Conservation (phyloP, 2,797 vertebrate species). For the Sebastes miniatus region DNA sequence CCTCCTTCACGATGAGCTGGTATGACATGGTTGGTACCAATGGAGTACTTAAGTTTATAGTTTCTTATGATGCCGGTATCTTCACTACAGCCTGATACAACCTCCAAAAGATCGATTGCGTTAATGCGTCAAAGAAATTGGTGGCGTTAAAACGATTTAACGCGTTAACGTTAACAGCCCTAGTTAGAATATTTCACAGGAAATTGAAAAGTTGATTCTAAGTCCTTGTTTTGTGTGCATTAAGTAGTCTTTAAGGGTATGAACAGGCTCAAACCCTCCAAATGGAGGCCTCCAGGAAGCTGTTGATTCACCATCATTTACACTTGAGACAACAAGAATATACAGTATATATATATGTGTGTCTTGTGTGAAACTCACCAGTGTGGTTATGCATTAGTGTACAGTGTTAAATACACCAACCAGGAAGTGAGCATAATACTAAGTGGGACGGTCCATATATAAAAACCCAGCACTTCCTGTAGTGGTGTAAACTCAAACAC, state of each 20-base stretch:
- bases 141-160: no score
- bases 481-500: conserved; percentile 24
- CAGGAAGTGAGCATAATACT: conserved; percentile 46
- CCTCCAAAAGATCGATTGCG: no score
- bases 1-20: no score
- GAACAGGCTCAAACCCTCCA: background rate
- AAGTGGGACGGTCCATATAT: conserved; percentile 33
- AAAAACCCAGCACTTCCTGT: conserved; percentile 46
- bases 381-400: conserved; percentile 24
- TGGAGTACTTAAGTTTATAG: no score
- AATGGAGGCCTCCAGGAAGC: background rate
- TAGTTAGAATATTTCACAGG: background rate
- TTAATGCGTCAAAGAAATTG: no score
- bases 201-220: background rate
- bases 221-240: background rate
- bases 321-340: background rate
- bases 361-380: background rate
- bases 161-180: no score
- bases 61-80: no score
- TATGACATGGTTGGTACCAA: no score
- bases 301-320: conserved; percentile 9
- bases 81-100: no score
- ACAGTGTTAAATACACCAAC: conserved; percentile 14
- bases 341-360: no score
- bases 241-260: background rate